Evolutionary conservation across 2,113 vertebrate species (phyloP).

Genomic region (Hassar affinis): DNA sequence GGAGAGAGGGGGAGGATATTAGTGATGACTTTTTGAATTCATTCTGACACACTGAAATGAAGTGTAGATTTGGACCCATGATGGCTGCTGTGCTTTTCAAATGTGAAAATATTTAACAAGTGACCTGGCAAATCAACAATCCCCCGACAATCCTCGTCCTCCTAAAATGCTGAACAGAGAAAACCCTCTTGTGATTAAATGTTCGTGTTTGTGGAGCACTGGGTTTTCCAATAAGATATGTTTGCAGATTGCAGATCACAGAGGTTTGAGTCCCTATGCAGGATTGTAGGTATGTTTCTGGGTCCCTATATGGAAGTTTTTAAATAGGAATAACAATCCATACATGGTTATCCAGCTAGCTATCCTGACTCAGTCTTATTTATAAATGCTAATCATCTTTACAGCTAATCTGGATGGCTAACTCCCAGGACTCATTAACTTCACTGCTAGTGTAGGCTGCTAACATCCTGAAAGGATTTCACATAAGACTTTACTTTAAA

Average conservation of each 20-base stretch:
- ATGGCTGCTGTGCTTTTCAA: neutral
- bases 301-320: neutral
- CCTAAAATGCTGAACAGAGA: constrained; percentile 4
- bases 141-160: neutral
- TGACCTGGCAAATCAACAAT: neutral
- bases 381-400: neutral
- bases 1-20: neutral
- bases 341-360: neutral
- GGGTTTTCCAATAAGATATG: neutral
- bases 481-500: neutral
- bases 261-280: neutral
- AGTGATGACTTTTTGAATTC: neutral
- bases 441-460: too few species aligned
- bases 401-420: neutral
- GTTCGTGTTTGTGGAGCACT: neutral
- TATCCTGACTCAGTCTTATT: neutral
- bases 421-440: too few species aligned
- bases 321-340: neutral
- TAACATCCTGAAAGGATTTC: neutral
- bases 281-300: neutral
- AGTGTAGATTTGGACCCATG: neutral
- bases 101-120: neutral
- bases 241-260: neutral
- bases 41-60: neutral
- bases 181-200: neutral